A percentile compares a stretch with the other conserved stretches of the same genome.
These are phyloP conservation scores for Subanguina moxae DNA, from an alignment of 1,140 invertebrate genomes.

Conservation along the genomic window DNA sequence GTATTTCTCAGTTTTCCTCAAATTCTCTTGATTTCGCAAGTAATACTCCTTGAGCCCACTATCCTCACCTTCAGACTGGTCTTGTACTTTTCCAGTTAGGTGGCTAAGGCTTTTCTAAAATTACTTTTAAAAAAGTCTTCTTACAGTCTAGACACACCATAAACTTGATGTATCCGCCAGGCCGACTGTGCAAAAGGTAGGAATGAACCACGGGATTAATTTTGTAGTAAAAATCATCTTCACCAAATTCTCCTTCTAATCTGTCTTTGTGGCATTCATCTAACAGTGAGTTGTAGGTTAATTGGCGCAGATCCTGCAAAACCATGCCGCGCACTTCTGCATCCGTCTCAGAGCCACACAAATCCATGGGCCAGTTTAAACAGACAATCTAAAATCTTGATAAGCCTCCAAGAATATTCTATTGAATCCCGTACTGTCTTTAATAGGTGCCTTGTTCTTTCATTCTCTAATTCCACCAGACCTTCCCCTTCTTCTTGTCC, in stretches of 20 bases:
- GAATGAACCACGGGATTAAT: neutral
- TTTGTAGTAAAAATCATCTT: neutral
- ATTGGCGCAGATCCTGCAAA: neutral
- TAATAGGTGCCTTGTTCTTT: too few relatives aligned
- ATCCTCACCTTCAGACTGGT: too few relatives aligned
- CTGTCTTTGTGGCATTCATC: neutral
- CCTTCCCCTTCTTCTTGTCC: too few relatives aligned
- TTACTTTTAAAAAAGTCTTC: too few relatives aligned
- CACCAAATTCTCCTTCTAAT: neutral
- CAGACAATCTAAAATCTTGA: neutral
- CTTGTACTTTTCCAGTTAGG: too few relatives aligned
- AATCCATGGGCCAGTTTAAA: constrained; percentile 4
- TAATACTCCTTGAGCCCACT: too few relatives aligned
- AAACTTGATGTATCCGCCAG: neutral
- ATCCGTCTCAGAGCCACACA: constrained; percentile 7
- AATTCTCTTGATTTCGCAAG: too few relatives aligned
- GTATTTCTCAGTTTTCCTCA: too few relatives aligned
- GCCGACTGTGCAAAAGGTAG: neutral
- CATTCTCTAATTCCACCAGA: too few relatives aligned
- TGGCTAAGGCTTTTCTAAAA: too few relatives aligned
- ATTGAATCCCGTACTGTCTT: too few relatives aligned
- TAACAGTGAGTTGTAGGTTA: constrained; percentile 6
- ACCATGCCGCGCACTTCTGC: constrained; percentile 8
- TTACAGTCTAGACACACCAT: neutral
- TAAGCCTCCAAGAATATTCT: neutral